A percentile compares a stretch with the other conserved stretches of the same genome.
Conservation (phyloP, 2,888 invertebrate genomes). For the Sesamia inferens region DNA sequence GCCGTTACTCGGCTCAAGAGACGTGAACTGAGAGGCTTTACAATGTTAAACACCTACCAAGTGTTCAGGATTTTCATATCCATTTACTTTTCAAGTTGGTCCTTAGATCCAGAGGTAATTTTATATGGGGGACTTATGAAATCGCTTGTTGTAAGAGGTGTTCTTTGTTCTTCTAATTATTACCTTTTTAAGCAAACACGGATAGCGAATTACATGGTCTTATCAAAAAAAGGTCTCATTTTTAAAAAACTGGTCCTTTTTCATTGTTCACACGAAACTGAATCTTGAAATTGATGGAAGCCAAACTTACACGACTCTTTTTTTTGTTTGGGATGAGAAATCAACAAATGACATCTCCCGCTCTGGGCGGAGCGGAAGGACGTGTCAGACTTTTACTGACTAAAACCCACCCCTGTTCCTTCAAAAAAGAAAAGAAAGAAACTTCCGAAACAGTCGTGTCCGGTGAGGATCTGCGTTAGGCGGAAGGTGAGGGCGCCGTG, state of each 20-base stretch:
- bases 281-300: background rate
- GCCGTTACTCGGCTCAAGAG: slow-evolving; percentile 54
- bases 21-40: slow-evolving; percentile 18
- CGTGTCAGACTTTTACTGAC: too few species aligned
- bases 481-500: too few species aligned
- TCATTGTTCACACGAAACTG: background rate
- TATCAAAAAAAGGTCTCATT: background rate
- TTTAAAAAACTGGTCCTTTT: too few species aligned
- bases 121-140: slow-evolving; percentile 12
- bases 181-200: background rate
- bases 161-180: background rate
- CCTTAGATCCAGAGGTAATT: slow-evolving; percentile 1
- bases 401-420: too few species aligned
- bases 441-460: too few species aligned
- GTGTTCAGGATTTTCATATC: slow-evolving; percentile 39
- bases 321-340: too few species aligned
- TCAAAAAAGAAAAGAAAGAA: too few species aligned
- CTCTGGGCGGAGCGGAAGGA: too few species aligned
- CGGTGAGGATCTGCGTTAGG: too few species aligned
- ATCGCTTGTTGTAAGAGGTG: background rate
- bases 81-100: slow-evolving; percentile 43
- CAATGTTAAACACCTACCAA: slow-evolving; percentile 36
- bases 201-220: background rate
- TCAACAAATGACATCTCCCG: too few species aligned
- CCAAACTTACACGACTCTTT: too few species aligned